Conservation (phyloP, 1,140 invertebrate genomes). For the Drosophila truncata region DNA sequence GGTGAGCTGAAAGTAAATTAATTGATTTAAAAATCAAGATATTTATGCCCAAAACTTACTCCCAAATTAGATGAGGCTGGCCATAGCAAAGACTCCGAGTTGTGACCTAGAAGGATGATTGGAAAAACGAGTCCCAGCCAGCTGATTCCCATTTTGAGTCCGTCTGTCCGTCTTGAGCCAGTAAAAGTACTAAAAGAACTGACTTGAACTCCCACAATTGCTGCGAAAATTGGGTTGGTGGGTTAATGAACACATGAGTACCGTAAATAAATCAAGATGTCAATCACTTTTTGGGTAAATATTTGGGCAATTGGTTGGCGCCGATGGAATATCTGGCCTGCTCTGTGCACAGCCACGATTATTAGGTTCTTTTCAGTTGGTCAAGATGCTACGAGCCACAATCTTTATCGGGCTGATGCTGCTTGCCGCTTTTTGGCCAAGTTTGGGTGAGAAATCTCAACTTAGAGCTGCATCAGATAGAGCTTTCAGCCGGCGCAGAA, state of each 20-base stretch:
- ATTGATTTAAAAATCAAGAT: neutral
- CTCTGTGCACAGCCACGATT: conserved; percentile 1
- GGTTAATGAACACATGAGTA: conserved; percentile 30
- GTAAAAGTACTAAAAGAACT: conserved; percentile 5
- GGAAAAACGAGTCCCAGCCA: neutral
- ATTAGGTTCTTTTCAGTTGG: conserved; percentile 27
- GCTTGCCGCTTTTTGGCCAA: conserved; percentile 1
- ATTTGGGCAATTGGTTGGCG: conserved; percentile 61
- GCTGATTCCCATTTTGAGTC: conserved; percentile 36
- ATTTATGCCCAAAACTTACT: conserved; percentile 18
- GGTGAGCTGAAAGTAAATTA: conserved; percentile 33
- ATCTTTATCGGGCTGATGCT: conserved; percentile 44
- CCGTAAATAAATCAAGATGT: conserved; percentile 68
- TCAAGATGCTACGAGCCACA: conserved; percentile 52
- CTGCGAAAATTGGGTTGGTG: conserved; percentile 41
- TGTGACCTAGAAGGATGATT: neutral
- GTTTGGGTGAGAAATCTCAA: conserved; percentile 23
- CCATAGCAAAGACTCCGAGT: conserved; percentile 29
- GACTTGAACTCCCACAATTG: conserved; percentile 14
- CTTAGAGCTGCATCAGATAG: conserved; percentile 33
- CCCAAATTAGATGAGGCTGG: conserved; percentile 55
- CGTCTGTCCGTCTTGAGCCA: conserved; percentile 19
- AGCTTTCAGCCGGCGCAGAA: conserved; percentile 58
- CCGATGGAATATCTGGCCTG: neutral
- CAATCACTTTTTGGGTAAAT: conserved; percentile 58